A percentile compares a stretch with the other conserved stretches of the same genome.
Evolutionary conservation across 1,140 invertebrate genomes (phyloP).

Genomic region (Chrysopa pallens): DNA sequence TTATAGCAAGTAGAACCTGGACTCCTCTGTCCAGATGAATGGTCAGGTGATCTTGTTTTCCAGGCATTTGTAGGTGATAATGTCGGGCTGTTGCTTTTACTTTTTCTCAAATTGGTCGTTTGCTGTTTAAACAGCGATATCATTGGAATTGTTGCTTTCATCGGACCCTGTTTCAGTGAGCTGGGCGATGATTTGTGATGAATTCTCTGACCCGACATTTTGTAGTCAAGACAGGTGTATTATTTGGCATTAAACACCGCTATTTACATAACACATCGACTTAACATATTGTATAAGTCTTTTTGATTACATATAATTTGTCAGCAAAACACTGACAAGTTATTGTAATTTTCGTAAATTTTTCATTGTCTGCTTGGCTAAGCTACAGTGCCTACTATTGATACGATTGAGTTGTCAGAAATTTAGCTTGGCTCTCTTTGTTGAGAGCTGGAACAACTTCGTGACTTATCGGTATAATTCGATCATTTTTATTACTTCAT

Average conservation of each 20-base stretch:
- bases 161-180: constrained; percentile 46
- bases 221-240: background rate
- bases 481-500: too few species aligned
- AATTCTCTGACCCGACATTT: constrained; percentile 23
- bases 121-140: constrained; percentile 42
- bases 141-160: constrained; percentile 53
- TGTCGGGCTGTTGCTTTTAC: constrained; percentile 39
- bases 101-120: constrained; percentile 35
- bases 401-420: too few species aligned
- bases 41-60: constrained; percentile 42
- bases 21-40: constrained; percentile 47
- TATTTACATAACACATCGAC: background rate
- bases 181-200: constrained; percentile 43
- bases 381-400: too few species aligned
- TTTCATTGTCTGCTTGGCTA: background rate
- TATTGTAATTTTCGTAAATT: background rate
- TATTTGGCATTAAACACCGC: background rate
- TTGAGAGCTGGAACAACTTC: too few species aligned
- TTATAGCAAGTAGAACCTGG: constrained; percentile 51
- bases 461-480: too few species aligned
- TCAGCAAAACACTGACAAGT: background rate
- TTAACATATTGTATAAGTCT: background rate
- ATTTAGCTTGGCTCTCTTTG: too few species aligned
- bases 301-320: background rate
- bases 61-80: constrained; percentile 40